Percentiles rank a stretch among this genome's conserved stretches.
These are phyloP conservation scores for Spea bombifrons DNA, from an alignment of 2,113 vertebrate genomes.

Conservation along the genomic window DNA sequence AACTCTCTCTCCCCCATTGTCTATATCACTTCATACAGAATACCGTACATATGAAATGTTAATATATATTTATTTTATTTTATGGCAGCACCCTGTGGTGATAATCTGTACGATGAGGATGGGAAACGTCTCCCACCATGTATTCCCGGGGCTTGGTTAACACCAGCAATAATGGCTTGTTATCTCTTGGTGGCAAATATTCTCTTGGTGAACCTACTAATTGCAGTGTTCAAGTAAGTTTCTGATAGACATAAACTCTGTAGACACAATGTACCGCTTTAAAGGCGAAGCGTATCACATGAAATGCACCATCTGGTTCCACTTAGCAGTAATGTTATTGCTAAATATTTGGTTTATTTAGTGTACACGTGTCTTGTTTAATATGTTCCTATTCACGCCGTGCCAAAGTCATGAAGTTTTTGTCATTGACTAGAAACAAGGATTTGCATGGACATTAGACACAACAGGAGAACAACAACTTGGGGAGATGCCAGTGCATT, in stretches of 20 bases:
- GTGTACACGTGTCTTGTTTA: not conserved
- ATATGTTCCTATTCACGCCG: too few relatives aligned
- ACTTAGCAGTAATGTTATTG: not conserved
- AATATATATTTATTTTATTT: constrained; percentile 5
- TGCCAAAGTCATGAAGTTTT: too few relatives aligned
- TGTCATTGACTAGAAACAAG: too few relatives aligned
- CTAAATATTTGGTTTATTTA: not conserved
- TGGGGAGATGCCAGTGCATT: too few relatives aligned
- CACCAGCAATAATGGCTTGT: constrained; percentile 96
- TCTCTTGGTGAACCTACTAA: constrained; percentile 92
- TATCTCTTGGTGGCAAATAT: constrained; percentile 97
- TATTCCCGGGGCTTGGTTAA: constrained; percentile 96
- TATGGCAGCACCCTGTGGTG: constrained; percentile 88
- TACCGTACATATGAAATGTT: not conserved
- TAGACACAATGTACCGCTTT: not conserved
- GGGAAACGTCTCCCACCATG: constrained; percentile 93
- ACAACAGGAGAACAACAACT: too few relatives aligned
- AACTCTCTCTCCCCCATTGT: too few relatives aligned
- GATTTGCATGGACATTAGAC: too few relatives aligned
- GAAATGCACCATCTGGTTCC: not conserved
- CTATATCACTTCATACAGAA: too few relatives aligned
- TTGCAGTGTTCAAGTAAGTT: constrained; percentile 95
- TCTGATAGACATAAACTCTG: not conserved
- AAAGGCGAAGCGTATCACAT: not conserved
- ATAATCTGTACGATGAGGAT: constrained; percentile 93